These are phyloP conservation scores for Elephantulus edwardii DNA, from an alignment of 2,113 vertebrate species.

Conservation along the genomic window DNA sequence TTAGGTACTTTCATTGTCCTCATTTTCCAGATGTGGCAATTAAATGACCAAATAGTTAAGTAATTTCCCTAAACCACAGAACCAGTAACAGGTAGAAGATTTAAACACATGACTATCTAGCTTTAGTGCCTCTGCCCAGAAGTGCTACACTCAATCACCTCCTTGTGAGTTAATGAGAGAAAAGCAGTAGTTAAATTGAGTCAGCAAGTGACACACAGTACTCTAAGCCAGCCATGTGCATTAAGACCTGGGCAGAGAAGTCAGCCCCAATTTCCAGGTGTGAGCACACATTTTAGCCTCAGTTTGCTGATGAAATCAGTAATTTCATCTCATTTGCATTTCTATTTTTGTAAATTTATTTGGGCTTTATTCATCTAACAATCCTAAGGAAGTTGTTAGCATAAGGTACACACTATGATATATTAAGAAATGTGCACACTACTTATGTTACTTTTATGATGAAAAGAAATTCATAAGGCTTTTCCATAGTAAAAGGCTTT, in stretches of 20 bases:
- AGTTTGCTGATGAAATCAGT: background rate
- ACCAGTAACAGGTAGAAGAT: background rate
- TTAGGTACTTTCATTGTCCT: background rate
- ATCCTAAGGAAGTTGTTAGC: background rate
- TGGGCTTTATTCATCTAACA: background rate
- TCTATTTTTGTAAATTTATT: background rate
- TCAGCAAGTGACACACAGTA: background rate
- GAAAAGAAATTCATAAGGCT: background rate
- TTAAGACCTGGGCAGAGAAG: background rate
- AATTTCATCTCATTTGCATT: background rate
- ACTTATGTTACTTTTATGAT: conserved; percentile 30
- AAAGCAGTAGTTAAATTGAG: background rate
- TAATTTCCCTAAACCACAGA: background rate
- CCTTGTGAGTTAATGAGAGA: background rate
- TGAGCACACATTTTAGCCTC: background rate
- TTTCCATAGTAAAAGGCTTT: background rate
- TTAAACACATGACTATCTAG: background rate
- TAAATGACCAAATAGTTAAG: background rate
- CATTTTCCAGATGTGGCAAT: conserved; percentile 20
- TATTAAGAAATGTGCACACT: background rate
- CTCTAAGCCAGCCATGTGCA: background rate
- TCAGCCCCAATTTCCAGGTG: background rate
- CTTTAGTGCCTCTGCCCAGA: background rate
- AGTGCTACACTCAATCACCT: background rate
- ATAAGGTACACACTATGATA: too few species aligned